Evolutionary conservation across 2,888 invertebrate genomes (phyloP).

Genomic region (Meteorus cinctellus): DNA sequence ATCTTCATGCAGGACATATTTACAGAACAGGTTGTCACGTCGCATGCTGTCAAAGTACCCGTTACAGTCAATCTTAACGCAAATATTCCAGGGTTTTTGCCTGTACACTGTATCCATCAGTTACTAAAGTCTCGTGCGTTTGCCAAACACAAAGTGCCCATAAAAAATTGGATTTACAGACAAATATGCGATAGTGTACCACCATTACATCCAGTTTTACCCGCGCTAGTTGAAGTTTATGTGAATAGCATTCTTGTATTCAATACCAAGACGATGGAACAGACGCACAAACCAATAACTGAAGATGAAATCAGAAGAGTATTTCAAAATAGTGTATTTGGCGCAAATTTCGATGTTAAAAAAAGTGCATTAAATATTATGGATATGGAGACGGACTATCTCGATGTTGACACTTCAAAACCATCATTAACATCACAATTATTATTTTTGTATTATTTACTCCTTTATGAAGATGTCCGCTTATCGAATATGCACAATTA

Average conservation of each 20-base stretch:
- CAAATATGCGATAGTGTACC: constrained; percentile 92
- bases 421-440: constrained; percentile 89
- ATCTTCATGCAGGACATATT: constrained; percentile 98
- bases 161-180: constrained; percentile 96
- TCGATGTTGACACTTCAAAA: constrained; percentile 77
- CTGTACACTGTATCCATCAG: constrained; percentile 97
- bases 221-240: constrained; percentile 94
- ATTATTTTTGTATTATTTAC: constrained; percentile 90
- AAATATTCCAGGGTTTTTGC: constrained; percentile 91
- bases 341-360: constrained; percentile 79
- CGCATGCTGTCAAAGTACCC: constrained; percentile 96
- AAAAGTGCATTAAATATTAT: constrained; percentile 74
- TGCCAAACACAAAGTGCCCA: constrained; percentile 96
- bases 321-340: constrained; percentile 85
- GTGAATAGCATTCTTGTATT: constrained; percentile 91
- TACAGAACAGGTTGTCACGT: constrained; percentile 96
- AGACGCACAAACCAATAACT: constrained; percentile 92
- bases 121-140: constrained; percentile 94
- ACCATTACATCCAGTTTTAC: constrained; percentile 95
- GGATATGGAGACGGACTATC: constrained; percentile 77
- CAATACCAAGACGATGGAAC: constrained; percentile 81
- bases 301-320: constrained; percentile 91
- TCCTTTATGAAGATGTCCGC: constrained; percentile 93
- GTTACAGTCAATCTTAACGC: constrained; percentile 93
- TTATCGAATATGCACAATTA: constrained; percentile 82